A percentile compares a stretch with the other conserved stretches of the same genome.
Evolutionary conservation across 1,140 invertebrate genomes (phyloP).

Genomic region (Uloborus diversus): DNA sequence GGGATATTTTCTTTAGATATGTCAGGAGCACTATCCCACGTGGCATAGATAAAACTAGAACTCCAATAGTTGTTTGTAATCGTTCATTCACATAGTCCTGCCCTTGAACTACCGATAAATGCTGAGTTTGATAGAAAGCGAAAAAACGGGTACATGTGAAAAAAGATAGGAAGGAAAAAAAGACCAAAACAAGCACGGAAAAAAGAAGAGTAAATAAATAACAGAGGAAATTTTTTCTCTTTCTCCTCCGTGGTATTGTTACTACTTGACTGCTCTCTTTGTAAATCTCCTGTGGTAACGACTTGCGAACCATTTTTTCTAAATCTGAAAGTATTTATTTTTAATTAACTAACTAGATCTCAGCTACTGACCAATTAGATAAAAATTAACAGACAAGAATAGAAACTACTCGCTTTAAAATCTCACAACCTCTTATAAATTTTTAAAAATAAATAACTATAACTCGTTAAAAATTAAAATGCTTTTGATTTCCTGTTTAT

Average conservation of each 20-base stretch:
- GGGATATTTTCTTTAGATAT: too few species aligned
- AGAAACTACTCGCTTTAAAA: too few species aligned
- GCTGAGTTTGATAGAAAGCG: slow-evolving; percentile 32
- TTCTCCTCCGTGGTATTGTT: slow-evolving; percentile 4
- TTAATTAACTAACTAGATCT: neutral
- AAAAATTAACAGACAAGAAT: too few species aligned
- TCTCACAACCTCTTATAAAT: too few species aligned
- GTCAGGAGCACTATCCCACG: too few species aligned
- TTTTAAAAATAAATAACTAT: too few species aligned
- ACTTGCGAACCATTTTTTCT: too few species aligned
- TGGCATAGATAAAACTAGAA: slow-evolving; percentile 12
- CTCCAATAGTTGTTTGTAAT: slow-evolving; percentile 31
- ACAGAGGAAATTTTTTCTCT: neutral
- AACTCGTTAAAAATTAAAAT: too few species aligned
- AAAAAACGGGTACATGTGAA: slow-evolving; percentile 11
- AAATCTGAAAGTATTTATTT: too few species aligned
- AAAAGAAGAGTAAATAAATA: slow-evolving; percentile 6
- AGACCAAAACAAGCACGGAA: neutral
- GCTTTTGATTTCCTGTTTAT: too few species aligned
- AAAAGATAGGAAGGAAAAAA: slow-evolving; percentile 16
- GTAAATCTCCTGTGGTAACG: too few species aligned
- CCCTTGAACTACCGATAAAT: slow-evolving; percentile 28
- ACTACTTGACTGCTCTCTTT: neutral
- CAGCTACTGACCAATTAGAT: too few species aligned
- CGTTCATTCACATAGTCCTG: slow-evolving; percentile 25